These are phyloP conservation scores for Xenopus petersii DNA, from an alignment of 2,797 vertebrate genomes.

Conservation along the genomic window DNA sequence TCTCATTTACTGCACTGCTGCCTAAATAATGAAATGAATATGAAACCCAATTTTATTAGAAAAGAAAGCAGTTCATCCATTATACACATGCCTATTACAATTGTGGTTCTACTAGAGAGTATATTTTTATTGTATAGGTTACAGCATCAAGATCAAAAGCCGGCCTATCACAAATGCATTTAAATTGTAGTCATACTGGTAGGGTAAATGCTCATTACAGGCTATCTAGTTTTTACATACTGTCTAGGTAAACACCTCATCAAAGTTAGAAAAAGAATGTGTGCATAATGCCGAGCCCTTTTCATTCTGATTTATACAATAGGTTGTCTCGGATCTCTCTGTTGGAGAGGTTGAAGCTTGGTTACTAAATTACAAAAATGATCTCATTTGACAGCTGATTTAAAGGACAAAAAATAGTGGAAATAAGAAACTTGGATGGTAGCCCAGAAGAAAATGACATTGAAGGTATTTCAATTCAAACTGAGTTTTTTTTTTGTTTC, in stretches of 20 bases:
- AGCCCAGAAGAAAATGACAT: slow-evolving; percentile 49
- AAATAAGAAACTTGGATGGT: slow-evolving; percentile 45
- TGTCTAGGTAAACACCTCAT: slow-evolving; percentile 31
- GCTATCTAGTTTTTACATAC: slow-evolving; percentile 14
- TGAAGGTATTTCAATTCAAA: slow-evolving; percentile 49
- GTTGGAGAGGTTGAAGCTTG: slow-evolving; percentile 45
- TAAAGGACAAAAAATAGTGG: slow-evolving; percentile 45
- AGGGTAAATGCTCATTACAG: slow-evolving; percentile 9
- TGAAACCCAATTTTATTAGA: no score
- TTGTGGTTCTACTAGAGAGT: neutral
- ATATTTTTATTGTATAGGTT: neutral
- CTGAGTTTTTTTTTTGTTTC: slow-evolving; percentile 25
- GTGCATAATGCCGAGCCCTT: slow-evolving; percentile 16
- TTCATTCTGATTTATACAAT: slow-evolving; percentile 46
- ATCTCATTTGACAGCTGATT: slow-evolving; percentile 50
- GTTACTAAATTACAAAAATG: slow-evolving; percentile 50
- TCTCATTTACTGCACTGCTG: no score
- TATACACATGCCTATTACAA: neutral
- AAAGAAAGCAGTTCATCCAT: neutral
- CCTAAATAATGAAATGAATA: no score
- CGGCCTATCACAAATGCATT: neutral
- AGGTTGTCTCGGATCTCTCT: slow-evolving; percentile 44
- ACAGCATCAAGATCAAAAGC: neutral
- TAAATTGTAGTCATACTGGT: neutral
- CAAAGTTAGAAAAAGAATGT: slow-evolving; percentile 10